Evolutionary conservation across 2,888 invertebrate species (phyloP), one percentile per base, ranked within the genome.

Genomic region (Hypena proboscidalis): DNA sequence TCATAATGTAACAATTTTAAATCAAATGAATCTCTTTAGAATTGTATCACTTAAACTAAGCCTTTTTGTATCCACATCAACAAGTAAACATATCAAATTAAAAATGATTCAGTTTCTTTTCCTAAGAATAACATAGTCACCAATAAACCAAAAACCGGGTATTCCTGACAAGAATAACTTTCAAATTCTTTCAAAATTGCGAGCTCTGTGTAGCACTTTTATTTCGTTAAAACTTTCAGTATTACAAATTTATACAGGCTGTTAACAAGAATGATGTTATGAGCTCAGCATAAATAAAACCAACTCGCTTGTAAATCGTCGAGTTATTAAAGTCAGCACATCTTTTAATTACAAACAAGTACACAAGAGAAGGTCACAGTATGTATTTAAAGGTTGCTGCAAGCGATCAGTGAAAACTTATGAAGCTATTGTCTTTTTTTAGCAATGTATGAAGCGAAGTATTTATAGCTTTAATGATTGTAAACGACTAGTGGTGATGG

Each of bases 321-420:
- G 55, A 58, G 57, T 58, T 58, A 51, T 49, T 37, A 38, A 42
- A 46, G 38, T 52, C 56, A 48, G 59, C 53, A 50, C 43, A 66
- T 56, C 53, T 66, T 64, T n/a, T 58, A 64, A 64, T 62, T 58
- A 62, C 42, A 14, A 42, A 39, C 50, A 49, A 54, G 51, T 51
- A 52, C 59, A 57, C 53, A 50, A 50, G 17, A 15, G 45, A 58
- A 58, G 67, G 59, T 58, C 46, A 51, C 32, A 42, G 44, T n/a
- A n/a, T 56, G 34, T 53, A 61, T 34, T 37, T 61, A 27, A 41
- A 14, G 29, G 7, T 2, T 6, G 13, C 6, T 15, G 10, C 20
- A 39, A 14, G 30, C n/a, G 11, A 11, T 36, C 25, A 37, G 26
- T 37, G 20, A 23, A 17, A 7, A 5, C n/a, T n/a, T 21, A 21